A percentile compares a stretch with the other conserved stretches of the same genome.
Evolutionary conservation across 2,113 vertebrate species (phyloP).

Genomic region (Aphyosemion australe): DNA sequence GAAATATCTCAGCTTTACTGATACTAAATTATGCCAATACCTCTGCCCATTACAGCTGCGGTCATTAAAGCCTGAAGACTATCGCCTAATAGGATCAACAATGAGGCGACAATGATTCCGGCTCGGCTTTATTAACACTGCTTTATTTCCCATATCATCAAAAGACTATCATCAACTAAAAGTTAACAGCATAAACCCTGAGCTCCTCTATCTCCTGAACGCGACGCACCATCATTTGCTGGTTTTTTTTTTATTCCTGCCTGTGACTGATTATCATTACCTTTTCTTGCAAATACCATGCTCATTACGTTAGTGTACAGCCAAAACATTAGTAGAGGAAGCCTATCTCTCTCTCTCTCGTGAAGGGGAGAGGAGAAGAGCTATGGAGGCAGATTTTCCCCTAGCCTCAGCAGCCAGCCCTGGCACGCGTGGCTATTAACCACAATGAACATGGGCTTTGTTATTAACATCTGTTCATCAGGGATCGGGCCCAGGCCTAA

Average conservation of each 20-base stretch:
- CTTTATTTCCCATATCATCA: slow-evolving; percentile 77
- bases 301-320: slow-evolving; percentile 82
- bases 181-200: slow-evolving; percentile 77
- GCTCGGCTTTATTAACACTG: slow-evolving; percentile 69
- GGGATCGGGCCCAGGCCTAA: slow-evolving; percentile 84
- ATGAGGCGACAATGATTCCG: slow-evolving; percentile 59
- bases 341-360: slow-evolving; percentile 73
- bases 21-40: slow-evolving; percentile 44
- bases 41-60: slow-evolving; percentile 41
- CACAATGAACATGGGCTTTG: slow-evolving; percentile 87
- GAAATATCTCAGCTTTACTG: slow-evolving; percentile 27
- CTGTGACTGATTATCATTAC: slow-evolving; percentile 82
- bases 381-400: slow-evolving; percentile 80
- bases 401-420: slow-evolving; percentile 84
- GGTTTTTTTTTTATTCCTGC: slow-evolving; percentile 72
- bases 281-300: slow-evolving; percentile 85
- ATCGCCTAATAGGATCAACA: slow-evolving; percentile 66
- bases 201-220: slow-evolving; percentile 74
- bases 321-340: slow-evolving; percentile 79
- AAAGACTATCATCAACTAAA: slow-evolving; percentile 77
- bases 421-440: slow-evolving; percentile 86
- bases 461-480: slow-evolving; percentile 90
- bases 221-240: slow-evolving; percentile 74
- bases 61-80: slow-evolving; percentile 63
- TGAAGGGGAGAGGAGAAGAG: slow-evolving; percentile 80